These are phyloP conservation scores for Carcharodon carcharias DNA, from an alignment of 2,797 vertebrate genomes.

Conservation along the genomic window DNA sequence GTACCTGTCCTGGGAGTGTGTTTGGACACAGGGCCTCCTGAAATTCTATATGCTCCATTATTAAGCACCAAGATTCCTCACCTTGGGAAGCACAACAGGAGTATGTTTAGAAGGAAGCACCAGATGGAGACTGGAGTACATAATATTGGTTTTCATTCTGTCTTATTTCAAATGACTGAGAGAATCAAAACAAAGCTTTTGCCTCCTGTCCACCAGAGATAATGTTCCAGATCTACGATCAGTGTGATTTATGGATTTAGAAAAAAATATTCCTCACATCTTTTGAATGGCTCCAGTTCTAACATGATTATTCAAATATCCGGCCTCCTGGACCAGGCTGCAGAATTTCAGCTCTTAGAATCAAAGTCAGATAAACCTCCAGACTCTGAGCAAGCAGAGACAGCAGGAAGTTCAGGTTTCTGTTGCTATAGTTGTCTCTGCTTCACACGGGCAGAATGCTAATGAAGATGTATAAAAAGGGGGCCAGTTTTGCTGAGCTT, in stretches of 20 bases:
- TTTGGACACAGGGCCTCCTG: not conserved
- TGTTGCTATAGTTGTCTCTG: not conserved
- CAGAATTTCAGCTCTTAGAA: not conserved
- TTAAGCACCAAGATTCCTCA: not conserved
- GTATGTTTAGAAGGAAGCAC: not conserved
- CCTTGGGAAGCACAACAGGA: not conserved
- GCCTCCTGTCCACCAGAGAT: not conserved
- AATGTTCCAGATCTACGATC: not conserved
- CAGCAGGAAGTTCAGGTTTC: conserved; percentile 14
- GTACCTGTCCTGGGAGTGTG: not conserved
- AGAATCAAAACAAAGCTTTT: not conserved
- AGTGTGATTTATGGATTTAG: not conserved
- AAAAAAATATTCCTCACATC: not conserved
- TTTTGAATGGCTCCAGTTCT: not conserved
- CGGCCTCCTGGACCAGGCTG: not conserved
- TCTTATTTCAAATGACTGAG: not conserved
- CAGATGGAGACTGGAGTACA: not conserved
- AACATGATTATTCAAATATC: not conserved
- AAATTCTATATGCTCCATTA: not conserved
- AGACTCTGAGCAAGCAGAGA: not conserved
- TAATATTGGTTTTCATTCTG: not conserved
- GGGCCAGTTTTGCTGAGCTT: not conserved
- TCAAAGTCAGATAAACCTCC: not conserved
- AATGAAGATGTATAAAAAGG: not conserved
- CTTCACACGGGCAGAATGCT: not conserved